Base-by-base conservation (phyloP, 2,888 invertebrate species). In the Parnassius orleans region DNA sequence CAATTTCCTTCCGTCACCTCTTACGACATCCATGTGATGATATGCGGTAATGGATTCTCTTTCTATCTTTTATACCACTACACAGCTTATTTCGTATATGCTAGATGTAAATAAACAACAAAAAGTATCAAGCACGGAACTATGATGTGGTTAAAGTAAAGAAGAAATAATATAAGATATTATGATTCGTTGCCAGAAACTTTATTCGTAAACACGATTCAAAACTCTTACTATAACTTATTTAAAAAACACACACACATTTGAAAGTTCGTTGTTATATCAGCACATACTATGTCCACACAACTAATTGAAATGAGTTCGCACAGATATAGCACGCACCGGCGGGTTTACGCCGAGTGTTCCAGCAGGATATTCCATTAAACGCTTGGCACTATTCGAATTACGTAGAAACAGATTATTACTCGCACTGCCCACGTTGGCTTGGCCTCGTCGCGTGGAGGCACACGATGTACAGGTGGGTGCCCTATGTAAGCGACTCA, bases 391-490 rank as follows among this genome's bases (percentile, higher is more conserved):
- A 42, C 55, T 51, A 70, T 15, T 69, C 0, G 63, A 55, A 11
- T 53, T 70, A 0, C 72, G 72, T 73, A 68, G 3, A 68, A 60
- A 2, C 68, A 48, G 48, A 48, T 48, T 61, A 2, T 33, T 43
- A 19, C 69, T 61, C 43, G 66, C 65, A 0, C 68, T 62, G n/a
- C 69, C 64, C 2, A 68, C 52, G 11, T 63, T 24, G 9, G 61
- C 60, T 3, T 63, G 62, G 12, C 72, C 75, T 10, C 85, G 76
- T 2, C 83, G 77, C 15, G 81, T 65, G 0, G 87, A 87, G 0
- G 79, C 66, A 57, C 78, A 82, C 1, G 87, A 84, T 0, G 87
- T 82, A 58, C 82, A 81, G 0, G 87, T 83, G 0, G 86, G 81
- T 0, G 71, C 81, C 2, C 85, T 81, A 9, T 86, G 80, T 53